Evolutionary conservation across 2,797 vertebrate species (phyloP).

Genomic region (Bradypodion pumilum): DNA sequence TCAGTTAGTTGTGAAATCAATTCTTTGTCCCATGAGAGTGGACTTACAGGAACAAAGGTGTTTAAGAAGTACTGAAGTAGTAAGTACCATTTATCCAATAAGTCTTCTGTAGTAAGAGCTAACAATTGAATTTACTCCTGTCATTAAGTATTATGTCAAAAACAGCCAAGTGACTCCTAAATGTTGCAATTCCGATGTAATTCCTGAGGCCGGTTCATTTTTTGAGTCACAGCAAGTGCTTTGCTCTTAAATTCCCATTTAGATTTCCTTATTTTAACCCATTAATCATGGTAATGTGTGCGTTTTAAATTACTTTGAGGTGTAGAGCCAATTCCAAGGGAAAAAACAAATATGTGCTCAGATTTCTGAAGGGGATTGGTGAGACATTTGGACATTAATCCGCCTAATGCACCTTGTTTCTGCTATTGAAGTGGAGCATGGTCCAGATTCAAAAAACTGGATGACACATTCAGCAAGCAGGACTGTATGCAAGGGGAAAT

Average conservation of each 20-base stretch:
- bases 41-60: too few species aligned
- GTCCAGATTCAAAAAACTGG: background rate
- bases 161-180: background rate
- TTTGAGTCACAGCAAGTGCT: constrained; percentile 47
- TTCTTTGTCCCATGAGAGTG: too few species aligned
- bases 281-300: constrained; percentile 42
- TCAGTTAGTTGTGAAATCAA: too few species aligned
- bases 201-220: constrained; percentile 45
- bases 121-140: background rate
- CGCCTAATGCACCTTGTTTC: constrained; percentile 6
- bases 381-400: constrained; percentile 19
- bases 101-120: too few species aligned
- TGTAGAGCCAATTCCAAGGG: constrained; percentile 7
- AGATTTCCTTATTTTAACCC: constrained; percentile 42
- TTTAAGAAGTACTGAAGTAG: too few species aligned
- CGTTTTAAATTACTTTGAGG: constrained; percentile 33
- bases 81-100: too few species aligned
- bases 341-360: background rate
- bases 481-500: too few species aligned
- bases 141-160: background rate
- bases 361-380: constrained; percentile 6
- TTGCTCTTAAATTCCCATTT: constrained; percentile 50
- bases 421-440: background rate
- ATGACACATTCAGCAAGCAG: background rate
- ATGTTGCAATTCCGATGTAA: constrained; percentile 9